phyloP scores from a whole-genome alignment of 92 coral and sea anemone species.

The Porites evermanni region DNA sequence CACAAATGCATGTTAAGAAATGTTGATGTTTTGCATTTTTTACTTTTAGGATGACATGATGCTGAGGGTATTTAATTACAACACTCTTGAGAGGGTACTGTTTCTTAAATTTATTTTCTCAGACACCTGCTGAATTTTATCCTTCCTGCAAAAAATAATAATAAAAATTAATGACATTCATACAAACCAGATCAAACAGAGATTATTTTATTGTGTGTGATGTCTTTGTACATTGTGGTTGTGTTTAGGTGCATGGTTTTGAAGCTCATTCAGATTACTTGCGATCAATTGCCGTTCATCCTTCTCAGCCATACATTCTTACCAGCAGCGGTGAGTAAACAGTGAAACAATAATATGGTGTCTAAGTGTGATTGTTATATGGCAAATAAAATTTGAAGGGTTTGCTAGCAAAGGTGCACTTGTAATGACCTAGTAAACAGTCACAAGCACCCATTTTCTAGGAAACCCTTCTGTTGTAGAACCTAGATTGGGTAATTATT shows the following conservation, averaged over 20 bases:
- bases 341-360: no score
- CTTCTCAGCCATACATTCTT: conserved; percentile 92
- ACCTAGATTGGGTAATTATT: no score
- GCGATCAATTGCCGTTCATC: conserved; percentile 95
- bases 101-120: neutral
- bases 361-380: neutral
- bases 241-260: conserved; percentile 91
- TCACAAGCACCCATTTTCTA: no score
- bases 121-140: no score
- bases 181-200: neutral
- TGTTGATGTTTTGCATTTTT: neutral
- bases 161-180: neutral
- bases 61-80: conserved; percentile 94
- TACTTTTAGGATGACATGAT: conserved; percentile 93
- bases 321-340: conserved; percentile 93
- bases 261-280: conserved; percentile 99
- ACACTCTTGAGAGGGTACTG: conserved; percentile 92
- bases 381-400: no score
- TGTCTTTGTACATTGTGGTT: neutral
- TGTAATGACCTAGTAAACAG: no score
- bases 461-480: no score
- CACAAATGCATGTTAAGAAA: neutral
- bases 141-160: neutral
- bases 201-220: no score
- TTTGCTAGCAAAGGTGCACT: no score